Conservation (phyloP, 2,113 vertebrate genomes). For the Chionodraco myersi region DNA sequence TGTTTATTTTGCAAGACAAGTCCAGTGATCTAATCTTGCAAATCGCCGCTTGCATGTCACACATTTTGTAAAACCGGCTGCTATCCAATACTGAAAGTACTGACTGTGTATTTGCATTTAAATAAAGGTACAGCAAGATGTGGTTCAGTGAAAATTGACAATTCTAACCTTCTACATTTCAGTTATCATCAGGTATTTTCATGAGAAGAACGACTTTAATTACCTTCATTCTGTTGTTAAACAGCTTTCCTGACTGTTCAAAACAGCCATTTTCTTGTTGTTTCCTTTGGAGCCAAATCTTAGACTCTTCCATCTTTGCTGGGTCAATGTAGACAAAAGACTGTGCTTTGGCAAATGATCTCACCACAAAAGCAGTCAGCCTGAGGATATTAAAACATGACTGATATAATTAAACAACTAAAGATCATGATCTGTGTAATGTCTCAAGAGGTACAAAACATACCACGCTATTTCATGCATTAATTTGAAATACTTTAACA, state of each 20-base stretch:
- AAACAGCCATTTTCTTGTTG: constrained; percentile 86
- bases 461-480: not conserved
- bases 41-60: too few species aligned
- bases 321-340: constrained; percentile 79
- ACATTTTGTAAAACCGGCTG: too few species aligned
- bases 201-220: not conserved
- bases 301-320: constrained; percentile 43
- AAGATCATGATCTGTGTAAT: not conserved
- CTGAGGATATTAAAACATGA: constrained; percentile 58
- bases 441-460: not conserved
- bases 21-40: too few species aligned
- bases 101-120: not conserved
- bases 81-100: too few species aligned
- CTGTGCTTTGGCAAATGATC: constrained; percentile 80
- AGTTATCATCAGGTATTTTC: not conserved
- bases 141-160: not conserved
- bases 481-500: not conserved
- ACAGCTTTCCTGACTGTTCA: constrained; percentile 79
- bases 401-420: not conserved
- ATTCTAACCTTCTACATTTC: not conserved
- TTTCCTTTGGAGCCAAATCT: constrained; percentile 77
- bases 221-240: constrained; percentile 87
- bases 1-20: too few species aligned
- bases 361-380: constrained; percentile 87
- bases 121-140: not conserved